Evolutionary conservation across 2,888 invertebrate genomes (phyloP).

Genomic region (Fabriciana adippe): DNA sequence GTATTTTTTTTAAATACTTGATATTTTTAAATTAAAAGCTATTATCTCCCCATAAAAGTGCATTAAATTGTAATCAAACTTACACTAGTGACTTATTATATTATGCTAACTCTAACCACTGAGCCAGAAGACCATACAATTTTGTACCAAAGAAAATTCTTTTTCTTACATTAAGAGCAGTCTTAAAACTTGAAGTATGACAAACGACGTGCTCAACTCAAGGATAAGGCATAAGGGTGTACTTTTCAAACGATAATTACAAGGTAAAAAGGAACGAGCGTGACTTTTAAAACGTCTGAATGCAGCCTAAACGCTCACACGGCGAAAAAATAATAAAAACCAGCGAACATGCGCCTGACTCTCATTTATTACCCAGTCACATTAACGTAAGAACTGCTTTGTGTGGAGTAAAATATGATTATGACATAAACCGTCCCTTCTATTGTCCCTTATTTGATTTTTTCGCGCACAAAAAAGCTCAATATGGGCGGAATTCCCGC

Average conservation of each 20-base stretch:
- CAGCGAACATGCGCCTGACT: conserved; percentile 63
- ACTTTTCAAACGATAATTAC: conserved; percentile 36
- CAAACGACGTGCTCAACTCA: conserved; percentile 23
- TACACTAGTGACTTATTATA: too few relatives aligned
- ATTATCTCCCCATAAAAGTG: too few relatives aligned
- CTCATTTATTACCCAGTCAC: conserved; percentile 73
- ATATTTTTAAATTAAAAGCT: too few relatives aligned
- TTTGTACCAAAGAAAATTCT: neutral
- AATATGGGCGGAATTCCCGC: conserved; percentile 59
- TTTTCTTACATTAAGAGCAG: conserved; percentile 7
- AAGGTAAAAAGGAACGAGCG: conserved; percentile 30
- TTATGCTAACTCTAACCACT: neutral
- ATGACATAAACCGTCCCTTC: conserved; percentile 69
- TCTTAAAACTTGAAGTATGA: conserved; percentile 25
- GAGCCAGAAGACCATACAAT: neutral
- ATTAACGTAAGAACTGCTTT: conserved; percentile 78
- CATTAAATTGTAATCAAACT: too few relatives aligned
- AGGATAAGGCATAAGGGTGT: conserved; percentile 21
- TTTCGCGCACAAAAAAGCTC: conserved; percentile 52
- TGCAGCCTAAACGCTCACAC: conserved; percentile 36
- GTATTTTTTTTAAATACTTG: too few relatives aligned
- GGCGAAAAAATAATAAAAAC: conserved; percentile 45
- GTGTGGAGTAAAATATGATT: conserved; percentile 78
- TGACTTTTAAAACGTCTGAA: conserved; percentile 39
- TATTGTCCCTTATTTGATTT: conserved; percentile 77